Conservation (phyloP, 2,888 invertebrate genomes). For the Lamellibrachia satsuma region DNA sequence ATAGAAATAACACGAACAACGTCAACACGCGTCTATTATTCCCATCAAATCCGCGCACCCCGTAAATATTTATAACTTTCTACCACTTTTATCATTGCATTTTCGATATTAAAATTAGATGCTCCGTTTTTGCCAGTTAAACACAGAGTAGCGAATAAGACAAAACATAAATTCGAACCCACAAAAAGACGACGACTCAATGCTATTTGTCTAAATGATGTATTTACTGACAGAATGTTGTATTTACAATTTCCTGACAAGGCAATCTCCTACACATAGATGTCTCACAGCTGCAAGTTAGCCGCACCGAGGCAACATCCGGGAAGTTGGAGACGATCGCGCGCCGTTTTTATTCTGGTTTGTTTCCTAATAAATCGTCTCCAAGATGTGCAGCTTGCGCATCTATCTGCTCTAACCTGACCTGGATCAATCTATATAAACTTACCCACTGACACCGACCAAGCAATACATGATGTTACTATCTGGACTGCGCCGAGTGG, state of each 20-base stretch:
- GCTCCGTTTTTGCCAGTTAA: too few relatives aligned
- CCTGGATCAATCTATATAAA: neutral
- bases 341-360: neutral
- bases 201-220: neutral
- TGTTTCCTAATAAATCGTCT: constrained; percentile 10
- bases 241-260: constrained; percentile 11
- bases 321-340: neutral
- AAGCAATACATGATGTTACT: neutral
- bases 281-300: neutral
- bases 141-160: too few relatives aligned
- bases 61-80: too few relatives aligned
- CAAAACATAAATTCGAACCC: neutral
- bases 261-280: neutral
- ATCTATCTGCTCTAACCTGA: neutral
- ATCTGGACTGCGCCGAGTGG: neutral
- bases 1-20: too few relatives aligned
- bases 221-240: neutral
- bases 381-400: neutral
- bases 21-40: too few relatives aligned
- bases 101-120: too few relatives aligned
- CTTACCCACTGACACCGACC: neutral
- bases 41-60: too few relatives aligned
- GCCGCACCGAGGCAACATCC: neutral
- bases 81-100: too few relatives aligned
- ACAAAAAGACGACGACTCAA: neutral